Conservation (phyloP, 2,113 vertebrate species). For the Nesogale talazaci region DNA sequence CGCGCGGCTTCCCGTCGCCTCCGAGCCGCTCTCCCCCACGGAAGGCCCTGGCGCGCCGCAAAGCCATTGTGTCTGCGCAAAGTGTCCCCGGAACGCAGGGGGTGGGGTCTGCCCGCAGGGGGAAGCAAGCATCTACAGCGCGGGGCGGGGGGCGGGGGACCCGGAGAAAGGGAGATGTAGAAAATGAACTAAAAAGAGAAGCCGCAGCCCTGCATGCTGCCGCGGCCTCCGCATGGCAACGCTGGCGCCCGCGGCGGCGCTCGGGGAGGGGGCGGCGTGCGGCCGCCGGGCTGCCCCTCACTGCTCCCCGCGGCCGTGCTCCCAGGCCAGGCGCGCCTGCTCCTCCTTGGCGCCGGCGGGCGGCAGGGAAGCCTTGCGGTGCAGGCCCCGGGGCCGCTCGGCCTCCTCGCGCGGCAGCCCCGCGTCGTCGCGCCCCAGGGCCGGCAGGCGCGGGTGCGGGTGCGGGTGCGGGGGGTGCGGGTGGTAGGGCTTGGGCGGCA, state of each 20-base stretch:
- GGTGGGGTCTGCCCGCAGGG: slow-evolving; percentile 82
- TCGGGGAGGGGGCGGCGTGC: slow-evolving; percentile 80
- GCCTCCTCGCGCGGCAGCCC: slow-evolving; percentile 89
- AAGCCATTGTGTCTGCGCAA: slow-evolving; percentile 80
- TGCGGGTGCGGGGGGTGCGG: slow-evolving; percentile 90
- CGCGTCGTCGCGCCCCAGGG: slow-evolving; percentile 90
- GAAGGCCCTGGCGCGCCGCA: slow-evolving; percentile 50
- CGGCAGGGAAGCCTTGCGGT: slow-evolving; percentile 92
- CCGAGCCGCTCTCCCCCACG: slow-evolving; percentile 48
- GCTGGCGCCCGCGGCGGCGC: slow-evolving; percentile 84
- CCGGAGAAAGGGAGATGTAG: slow-evolving; percentile 80
- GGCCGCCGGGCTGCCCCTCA: slow-evolving; percentile 82
- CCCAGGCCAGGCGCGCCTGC: slow-evolving; percentile 94
- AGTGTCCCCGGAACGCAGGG: slow-evolving; percentile 49
- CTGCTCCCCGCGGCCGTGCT: slow-evolving; percentile 94
- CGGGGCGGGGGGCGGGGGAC: slow-evolving; percentile 76
- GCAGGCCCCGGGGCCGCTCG: slow-evolving; percentile 90
- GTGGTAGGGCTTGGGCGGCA: slow-evolving; percentile 94
- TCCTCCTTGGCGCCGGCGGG: slow-evolving; percentile 91
- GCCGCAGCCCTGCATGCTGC: slow-evolving; percentile 88
- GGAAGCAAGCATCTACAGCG: slow-evolving; percentile 86
- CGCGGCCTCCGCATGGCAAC: slow-evolving; percentile 82
- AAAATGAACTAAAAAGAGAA: slow-evolving; percentile 87
- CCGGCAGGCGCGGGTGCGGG: slow-evolving; percentile 87
- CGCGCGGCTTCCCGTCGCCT: no score